phyloP scores from a whole-genome alignment of 1,140 invertebrate species.

The Homarus americanus region DNA sequence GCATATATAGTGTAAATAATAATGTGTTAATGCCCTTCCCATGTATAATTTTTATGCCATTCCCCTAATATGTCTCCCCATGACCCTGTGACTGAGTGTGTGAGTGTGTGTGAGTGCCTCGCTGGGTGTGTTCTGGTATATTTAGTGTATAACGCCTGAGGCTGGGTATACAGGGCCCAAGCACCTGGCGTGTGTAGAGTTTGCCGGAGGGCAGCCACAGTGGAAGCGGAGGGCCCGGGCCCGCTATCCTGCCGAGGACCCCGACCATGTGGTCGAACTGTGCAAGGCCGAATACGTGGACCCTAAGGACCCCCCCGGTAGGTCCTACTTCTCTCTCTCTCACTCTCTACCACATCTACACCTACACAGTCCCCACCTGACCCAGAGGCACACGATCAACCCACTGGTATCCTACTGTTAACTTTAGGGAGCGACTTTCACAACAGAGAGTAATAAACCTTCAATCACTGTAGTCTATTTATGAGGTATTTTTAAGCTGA shows the following conservation, averaged over 20 bases:
- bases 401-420: neutral
- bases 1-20: constrained; percentile 40
- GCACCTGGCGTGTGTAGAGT: constrained; percentile 72
- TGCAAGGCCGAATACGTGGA: constrained; percentile 42
- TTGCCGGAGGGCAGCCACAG: constrained; percentile 65
- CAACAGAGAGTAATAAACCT: too few relatives aligned
- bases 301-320: constrained; percentile 67
- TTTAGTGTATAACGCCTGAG: constrained; percentile 21
- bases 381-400: neutral
- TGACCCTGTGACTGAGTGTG: constrained; percentile 47
- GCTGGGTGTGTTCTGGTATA: neutral
- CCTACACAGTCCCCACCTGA: constrained; percentile 8
- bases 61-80: constrained; percentile 5
- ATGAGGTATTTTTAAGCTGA: too few relatives aligned
- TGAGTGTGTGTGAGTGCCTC: neutral
- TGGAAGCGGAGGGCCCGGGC: constrained; percentile 70
- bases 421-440: too few relatives aligned
- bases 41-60: neutral
- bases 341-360: neutral
- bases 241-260: constrained; percentile 68
- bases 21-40: constrained; percentile 32
- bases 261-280: constrained; percentile 35
- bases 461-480: too few relatives aligned
- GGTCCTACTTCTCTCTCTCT: constrained; percentile 15
- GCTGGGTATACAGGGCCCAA: constrained; percentile 65